These are phyloP conservation scores for Theodoxus fluviatilis DNA, from an alignment of 2,888 invertebrate genomes.

Conservation along the genomic window DNA sequence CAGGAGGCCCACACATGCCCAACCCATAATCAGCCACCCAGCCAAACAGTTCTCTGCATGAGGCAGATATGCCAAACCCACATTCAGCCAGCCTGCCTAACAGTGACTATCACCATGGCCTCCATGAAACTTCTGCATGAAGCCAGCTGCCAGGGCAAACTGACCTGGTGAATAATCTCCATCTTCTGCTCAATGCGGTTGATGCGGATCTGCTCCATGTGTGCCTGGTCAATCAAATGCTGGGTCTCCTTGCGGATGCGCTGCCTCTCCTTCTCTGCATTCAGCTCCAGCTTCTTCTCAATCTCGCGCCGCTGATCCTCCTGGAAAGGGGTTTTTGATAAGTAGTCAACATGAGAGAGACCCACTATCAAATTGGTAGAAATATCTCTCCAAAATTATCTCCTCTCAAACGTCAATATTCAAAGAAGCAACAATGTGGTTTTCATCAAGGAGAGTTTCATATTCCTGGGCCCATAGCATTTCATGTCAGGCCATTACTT, in stretches of 20 bases:
- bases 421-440: background rate
- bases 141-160: constrained; percentile 28
- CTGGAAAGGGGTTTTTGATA: constrained; percentile 66
- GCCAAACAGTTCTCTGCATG: background rate
- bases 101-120: background rate
- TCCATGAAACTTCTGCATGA: background rate
- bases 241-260: constrained; percentile 83
- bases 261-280: constrained; percentile 85
- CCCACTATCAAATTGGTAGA: constrained; percentile 1
- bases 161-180: constrained; percentile 83
- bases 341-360: background rate
- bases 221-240: constrained; percentile 83
- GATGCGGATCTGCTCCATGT: constrained; percentile 87
- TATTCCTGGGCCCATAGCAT: too few relatives aligned
- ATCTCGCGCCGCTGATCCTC: constrained; percentile 86
- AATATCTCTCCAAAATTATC: background rate
- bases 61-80: background rate
- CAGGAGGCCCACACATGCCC: background rate
- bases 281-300: constrained; percentile 92
- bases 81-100: background rate
- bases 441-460: background rate
- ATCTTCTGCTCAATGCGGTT: constrained; percentile 89
- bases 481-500: background rate
- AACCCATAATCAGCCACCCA: background rate
- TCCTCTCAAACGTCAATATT: background rate